These are phyloP conservation scores for Steinernema scapterisci DNA, from an alignment of 2,888 invertebrate genomes.

Conservation along the genomic window DNA sequence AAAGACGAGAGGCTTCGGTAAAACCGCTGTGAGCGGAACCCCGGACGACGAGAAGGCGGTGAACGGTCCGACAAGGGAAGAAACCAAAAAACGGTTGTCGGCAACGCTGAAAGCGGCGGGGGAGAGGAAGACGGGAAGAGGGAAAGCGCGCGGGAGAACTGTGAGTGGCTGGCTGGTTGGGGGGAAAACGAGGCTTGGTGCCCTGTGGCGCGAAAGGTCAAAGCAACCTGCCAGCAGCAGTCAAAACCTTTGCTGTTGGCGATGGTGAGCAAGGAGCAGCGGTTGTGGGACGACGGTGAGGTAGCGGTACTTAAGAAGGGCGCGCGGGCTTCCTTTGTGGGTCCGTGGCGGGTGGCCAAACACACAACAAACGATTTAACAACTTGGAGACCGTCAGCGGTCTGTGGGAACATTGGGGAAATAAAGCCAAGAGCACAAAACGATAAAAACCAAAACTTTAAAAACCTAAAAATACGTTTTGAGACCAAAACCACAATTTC, in stretches of 20 bases:
- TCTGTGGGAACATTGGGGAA: too few relatives aligned
- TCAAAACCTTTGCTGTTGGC: neutral
- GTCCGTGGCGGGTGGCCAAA: conserved; percentile 28
- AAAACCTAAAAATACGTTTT: too few relatives aligned
- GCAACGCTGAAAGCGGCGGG: neutral
- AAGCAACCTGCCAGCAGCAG: neutral
- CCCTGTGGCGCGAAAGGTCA: conserved; percentile 30
- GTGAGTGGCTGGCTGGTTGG: neutral
- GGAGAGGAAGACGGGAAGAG: neutral
- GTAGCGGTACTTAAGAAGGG: conserved; percentile 13
- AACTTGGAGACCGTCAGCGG: too few relatives aligned
- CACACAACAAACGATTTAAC: neutral
- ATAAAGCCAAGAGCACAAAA: too few relatives aligned
- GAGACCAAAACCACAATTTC: too few relatives aligned
- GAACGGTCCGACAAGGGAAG: too few relatives aligned
- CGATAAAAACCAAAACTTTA: too few relatives aligned
- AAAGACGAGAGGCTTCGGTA: neutral
- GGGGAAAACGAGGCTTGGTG: conserved; percentile 3
- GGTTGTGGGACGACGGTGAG: neutral
- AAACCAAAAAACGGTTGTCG: neutral
- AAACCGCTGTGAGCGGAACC: neutral
- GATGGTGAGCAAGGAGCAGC: too few relatives aligned
- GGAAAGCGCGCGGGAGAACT: neutral
- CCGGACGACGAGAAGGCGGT: too few relatives aligned
- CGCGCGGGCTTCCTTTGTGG: conserved; percentile 32